Base-by-base conservation (phyloP, 2,113 vertebrate species). In the Melanerpes aurifrons region DNA sequence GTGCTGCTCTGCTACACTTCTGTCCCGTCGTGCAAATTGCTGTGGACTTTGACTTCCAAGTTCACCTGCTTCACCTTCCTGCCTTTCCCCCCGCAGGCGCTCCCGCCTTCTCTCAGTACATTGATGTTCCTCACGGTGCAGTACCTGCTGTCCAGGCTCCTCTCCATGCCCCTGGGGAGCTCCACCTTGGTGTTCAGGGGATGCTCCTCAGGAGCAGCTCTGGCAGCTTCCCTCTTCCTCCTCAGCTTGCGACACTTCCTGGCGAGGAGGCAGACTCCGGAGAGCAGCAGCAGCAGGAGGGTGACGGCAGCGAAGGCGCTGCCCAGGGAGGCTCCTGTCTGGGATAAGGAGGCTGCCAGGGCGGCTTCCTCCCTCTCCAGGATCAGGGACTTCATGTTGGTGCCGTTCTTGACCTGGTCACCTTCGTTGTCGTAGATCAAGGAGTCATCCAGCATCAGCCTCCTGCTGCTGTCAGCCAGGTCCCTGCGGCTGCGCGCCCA, bases 381-480 rank as follows among this genome's bases (percentile, higher is more conserved):
- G 9, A 91, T 96, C 37, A 99, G 97, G 0, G 98, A 98, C 97
- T 99, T 99, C 99, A 99, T 99, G 93, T 99, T 99, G 92, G 99
- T 99, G 92, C 99, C 99, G 4, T 99, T 99, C 96, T 99, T 99
- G 32, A 99, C 89, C 95, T 99, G 98, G 94, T 99, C 99, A 0
- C 99, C 99, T 95, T 99, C 99, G 10, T 99, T 99, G 97, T 99
- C 99, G 16, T 99, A 99, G 96, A 99, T 97, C 37, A 99, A 98
- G 22, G 99, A 99, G 88, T 99, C 98, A 0, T 99, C 98, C 48
- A 99, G 98, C 7, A 88, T 91, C 74, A 98, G 96, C 6, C 85
- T 92, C 47, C 98, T 97, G 1, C 94, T 79, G 7, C 96, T 83
- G 28, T 98, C 98, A 10, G 97, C 97, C 90, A 99, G 73, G 97